These are phyloP conservation scores for Plecturocebus donacophilus DNA, from an alignment of 2,113 vertebrate genomes.

Conservation along the genomic window DNA sequence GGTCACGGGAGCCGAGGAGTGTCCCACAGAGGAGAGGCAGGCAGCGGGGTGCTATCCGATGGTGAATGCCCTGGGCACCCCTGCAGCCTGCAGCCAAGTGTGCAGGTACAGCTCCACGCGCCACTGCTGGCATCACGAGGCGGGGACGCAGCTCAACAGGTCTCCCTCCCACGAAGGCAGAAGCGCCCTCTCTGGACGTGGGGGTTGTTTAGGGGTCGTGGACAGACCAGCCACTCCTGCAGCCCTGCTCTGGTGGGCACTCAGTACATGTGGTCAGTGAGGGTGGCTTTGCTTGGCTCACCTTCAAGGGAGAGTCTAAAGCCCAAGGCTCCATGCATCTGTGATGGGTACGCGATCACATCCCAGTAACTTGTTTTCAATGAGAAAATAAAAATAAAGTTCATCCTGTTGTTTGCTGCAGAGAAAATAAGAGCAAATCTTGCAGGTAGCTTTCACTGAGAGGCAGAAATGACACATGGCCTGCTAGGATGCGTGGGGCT, in stretches of 20 bases:
- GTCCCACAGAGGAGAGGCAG: neutral
- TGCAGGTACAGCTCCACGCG: neutral
- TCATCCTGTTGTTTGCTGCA: neutral
- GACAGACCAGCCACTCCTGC: accelerated
- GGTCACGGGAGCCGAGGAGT: neutral
- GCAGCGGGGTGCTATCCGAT: neutral
- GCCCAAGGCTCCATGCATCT: neutral
- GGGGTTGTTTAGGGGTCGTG: neutral
- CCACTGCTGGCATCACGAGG: neutral
- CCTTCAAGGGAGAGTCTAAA: neutral
- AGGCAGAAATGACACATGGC: neutral
- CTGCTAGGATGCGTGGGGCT: neutral
- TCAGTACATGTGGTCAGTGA: accelerated
- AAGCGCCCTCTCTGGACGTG: neutral
- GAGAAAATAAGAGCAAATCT: neutral
- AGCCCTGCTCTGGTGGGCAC: accelerated
- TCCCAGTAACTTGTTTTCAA: neutral
- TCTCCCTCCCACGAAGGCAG: neutral
- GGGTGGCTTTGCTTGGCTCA: accelerated
- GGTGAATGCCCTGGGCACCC: neutral
- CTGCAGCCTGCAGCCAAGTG: neutral
- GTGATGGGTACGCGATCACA: neutral
- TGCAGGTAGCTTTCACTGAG: neutral
- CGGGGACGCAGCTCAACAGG: accelerated
- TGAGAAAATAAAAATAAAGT: neutral